A percentile compares a stretch with the other conserved stretches of the same genome.
These are phyloP conservation scores for Drosophila sp. DNA, from an alignment of 1,140 invertebrate genomes.

Conservation along the genomic window DNA sequence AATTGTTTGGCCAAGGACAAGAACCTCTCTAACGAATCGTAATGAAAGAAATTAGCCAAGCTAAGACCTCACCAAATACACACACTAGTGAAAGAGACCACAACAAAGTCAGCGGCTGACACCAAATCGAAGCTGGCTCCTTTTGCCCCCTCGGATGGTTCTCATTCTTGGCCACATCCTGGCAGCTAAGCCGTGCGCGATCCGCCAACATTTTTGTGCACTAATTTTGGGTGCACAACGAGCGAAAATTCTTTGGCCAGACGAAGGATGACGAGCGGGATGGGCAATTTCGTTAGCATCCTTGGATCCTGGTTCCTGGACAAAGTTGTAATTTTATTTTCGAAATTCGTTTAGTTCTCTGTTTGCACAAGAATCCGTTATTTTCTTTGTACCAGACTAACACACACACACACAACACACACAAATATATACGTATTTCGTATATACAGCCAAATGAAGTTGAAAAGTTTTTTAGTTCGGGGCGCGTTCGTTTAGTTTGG, in stretches of 20 bases:
- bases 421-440: conserved; percentile 1
- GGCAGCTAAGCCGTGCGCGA: conserved; percentile 53
- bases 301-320: conserved; percentile 49
- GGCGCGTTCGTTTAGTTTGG: conserved; percentile 70
- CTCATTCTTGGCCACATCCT: not conserved
- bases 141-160: not conserved
- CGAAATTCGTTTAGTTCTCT: conserved; percentile 82
- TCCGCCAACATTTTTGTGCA: conserved; percentile 63
- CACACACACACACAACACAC: conserved; percentile 5
- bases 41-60: conserved; percentile 71
- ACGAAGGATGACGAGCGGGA: conserved; percentile 2
- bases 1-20: conserved; percentile 51
- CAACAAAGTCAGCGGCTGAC: not conserved
- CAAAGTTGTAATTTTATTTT: conserved; percentile 83
- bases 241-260: conserved; percentile 43
- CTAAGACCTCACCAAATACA: conserved; percentile 21
- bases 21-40: conserved; percentile 67
- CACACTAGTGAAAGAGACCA: not conserved
- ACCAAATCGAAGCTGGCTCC: conserved; percentile 22
- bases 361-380: conserved; percentile 80
- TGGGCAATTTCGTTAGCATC: conserved; percentile 68
- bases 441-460: conserved; percentile 64
- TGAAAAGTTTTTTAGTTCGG: conserved; percentile 66
- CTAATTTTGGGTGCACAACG: conserved; percentile 66
- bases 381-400: conserved; percentile 66